phyloP scores from a whole-genome alignment of 2,797 vertebrate genomes.

The Micromesistius poutassou region DNA sequence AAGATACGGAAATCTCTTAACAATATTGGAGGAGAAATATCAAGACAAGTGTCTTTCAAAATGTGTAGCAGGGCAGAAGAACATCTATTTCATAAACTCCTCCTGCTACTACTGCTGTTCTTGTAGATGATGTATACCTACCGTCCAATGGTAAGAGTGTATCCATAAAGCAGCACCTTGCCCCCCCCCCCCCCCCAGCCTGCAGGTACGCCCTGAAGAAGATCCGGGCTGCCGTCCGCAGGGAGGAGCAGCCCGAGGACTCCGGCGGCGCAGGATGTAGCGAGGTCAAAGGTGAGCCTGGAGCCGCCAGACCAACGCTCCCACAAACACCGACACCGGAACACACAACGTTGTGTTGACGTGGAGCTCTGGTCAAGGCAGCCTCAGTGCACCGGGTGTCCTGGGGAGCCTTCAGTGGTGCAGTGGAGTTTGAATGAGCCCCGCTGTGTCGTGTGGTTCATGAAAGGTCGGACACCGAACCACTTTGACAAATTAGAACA shows the following conservation, averaged over 20 bases:
- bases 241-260: constrained; percentile 17
- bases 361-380: constrained; percentile 4
- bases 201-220: constrained; percentile 45
- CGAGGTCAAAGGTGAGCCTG: constrained; percentile 33
- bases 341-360: constrained; percentile 11
- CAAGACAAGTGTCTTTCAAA: not conserved
- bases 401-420: too few relatives aligned
- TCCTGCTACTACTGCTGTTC: not conserved
- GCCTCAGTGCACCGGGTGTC: not conserved
- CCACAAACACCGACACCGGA: not conserved
- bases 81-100: not conserved
- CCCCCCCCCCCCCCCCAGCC: constrained; percentile 20
- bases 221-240: constrained; percentile 36
- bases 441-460: too few relatives aligned
- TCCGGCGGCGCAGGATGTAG: constrained; percentile 9
- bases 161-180: not conserved
- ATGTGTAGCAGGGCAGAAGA: not conserved
- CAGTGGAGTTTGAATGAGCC: too few relatives aligned
- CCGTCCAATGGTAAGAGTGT: not conserved
- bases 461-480: too few relatives aligned
- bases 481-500: too few relatives aligned
- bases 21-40: too few relatives aligned
- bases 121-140: too few relatives aligned
- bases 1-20: too few relatives aligned
- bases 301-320: not conserved